Conservation (phyloP, 2,797 vertebrate species). For the Lepidocolaptes lacrymiger region DNA sequence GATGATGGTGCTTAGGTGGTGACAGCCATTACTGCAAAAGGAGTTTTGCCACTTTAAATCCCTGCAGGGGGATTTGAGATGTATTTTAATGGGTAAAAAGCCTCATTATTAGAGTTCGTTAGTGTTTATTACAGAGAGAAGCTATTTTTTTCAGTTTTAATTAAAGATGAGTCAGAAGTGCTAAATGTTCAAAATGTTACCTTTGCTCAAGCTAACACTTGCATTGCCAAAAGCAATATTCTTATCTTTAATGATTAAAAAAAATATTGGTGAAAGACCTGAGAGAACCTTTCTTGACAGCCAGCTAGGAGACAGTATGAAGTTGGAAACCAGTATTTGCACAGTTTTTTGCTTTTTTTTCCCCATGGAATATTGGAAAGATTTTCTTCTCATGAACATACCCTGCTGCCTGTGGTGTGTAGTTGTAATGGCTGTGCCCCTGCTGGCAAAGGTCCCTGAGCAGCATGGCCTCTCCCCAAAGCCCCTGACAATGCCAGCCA, state of each 20-base stretch:
- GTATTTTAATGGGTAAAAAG: neutral
- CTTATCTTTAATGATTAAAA: neutral
- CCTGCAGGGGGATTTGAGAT: neutral
- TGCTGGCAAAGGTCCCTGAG: fast-evolving
- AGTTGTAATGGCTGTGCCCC: neutral
- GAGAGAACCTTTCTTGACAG: neutral
- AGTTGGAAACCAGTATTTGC: neutral
- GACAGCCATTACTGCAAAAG: neutral
- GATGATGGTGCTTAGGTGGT: fast-evolving
- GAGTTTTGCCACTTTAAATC: neutral
- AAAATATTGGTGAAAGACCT: neutral
- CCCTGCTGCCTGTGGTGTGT: neutral
- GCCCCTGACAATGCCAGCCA: fast-evolving
- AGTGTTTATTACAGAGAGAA: neutral
- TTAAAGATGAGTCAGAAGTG: neutral
- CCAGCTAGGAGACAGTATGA: neutral
- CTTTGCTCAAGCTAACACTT: neutral
- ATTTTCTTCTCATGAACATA: neutral
- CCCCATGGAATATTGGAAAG: neutral
- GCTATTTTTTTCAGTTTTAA: neutral
- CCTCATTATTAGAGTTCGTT: neutral
- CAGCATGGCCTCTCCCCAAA: neutral
- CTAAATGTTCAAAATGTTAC: neutral
- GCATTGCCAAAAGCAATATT: neutral
- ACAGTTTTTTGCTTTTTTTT: fast-evolving